Evolutionary conservation across 2,888 invertebrate genomes (phyloP).

Genomic region (Lycophotia porphyrea): DNA sequence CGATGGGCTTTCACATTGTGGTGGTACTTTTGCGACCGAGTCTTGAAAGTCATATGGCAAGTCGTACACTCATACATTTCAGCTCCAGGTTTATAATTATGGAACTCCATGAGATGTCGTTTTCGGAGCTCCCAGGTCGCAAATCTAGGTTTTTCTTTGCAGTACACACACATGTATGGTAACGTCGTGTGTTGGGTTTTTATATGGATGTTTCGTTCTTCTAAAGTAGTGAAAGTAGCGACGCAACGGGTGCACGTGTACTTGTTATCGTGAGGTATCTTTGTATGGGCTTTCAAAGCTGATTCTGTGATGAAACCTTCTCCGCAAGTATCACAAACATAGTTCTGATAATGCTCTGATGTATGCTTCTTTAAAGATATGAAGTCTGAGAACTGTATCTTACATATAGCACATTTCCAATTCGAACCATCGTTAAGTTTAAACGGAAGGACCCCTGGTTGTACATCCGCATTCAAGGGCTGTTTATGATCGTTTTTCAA

Average conservation of each 20-base stretch:
- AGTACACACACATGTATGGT: conserved; percentile 86
- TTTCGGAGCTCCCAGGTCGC: conserved; percentile 86
- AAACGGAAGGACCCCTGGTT: conserved; percentile 86
- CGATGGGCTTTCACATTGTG: conserved; percentile 87
- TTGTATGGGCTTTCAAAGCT: conserved; percentile 82
- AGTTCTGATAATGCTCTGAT: conserved; percentile 85
- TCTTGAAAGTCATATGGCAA: conserved; percentile 87
- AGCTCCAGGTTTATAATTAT: conserved; percentile 85
- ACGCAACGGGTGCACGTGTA: conserved; percentile 85
- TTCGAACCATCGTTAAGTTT: conserved; percentile 83
- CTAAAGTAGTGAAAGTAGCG: conserved; percentile 84
- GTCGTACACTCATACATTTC: conserved; percentile 87
- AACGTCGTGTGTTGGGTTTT: conserved; percentile 85
- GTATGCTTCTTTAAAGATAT: conserved; percentile 85
- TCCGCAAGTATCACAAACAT: conserved; percentile 87
- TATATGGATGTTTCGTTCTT: conserved; percentile 83
- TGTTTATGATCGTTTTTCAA: conserved; percentile 87
- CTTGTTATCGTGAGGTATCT: conserved; percentile 85
- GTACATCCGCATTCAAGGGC: conserved; percentile 83
- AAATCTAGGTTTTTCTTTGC: conserved; percentile 86
- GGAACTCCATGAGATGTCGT: conserved; percentile 86
- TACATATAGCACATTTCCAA: conserved; percentile 87
- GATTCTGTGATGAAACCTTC: conserved; percentile 87
- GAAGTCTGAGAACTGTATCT: conserved; percentile 84
- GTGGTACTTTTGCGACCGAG: conserved; percentile 86